Conservation (phyloP, 2,888 invertebrate genomes). For the Cerastoderma edule region DNA sequence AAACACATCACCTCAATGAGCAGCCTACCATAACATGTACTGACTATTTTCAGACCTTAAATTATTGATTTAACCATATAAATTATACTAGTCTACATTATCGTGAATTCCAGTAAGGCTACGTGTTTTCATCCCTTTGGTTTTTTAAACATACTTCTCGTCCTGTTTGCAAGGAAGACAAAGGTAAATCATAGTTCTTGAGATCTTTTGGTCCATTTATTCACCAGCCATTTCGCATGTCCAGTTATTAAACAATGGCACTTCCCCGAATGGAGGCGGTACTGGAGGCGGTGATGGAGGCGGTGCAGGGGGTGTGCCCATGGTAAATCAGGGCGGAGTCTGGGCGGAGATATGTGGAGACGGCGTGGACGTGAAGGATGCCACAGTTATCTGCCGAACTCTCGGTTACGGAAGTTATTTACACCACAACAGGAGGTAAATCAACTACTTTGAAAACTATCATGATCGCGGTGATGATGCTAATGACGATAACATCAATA, state of each 20-base stretch:
- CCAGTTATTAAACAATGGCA: neutral
- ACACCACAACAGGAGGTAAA: slow-evolving; percentile 13
- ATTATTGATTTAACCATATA: no score
- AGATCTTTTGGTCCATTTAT: no score
- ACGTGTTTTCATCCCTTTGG: neutral
- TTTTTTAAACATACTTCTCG: neutral
- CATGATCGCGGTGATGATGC: no score
- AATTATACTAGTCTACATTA: no score
- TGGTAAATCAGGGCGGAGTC: slow-evolving; percentile 12
- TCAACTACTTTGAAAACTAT: no score
- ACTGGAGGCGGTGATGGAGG: neutral
- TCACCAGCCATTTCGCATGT: slow-evolving; percentile 3
- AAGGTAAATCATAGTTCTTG: neutral
- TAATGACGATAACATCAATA: no score
- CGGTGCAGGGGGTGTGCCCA: neutral
- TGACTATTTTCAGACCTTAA: no score
- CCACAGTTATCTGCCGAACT: slow-evolving; percentile 12
- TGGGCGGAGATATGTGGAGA: slow-evolving; percentile 20
- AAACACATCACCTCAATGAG: no score
- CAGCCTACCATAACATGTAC: no score
- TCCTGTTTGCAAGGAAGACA: neutral
- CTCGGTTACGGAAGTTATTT: slow-evolving; percentile 6
- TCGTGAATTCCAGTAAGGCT: no score
- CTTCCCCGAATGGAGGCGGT: neutral
- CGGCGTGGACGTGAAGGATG: slow-evolving; percentile 14